Percentiles rank a stretch among this genome's conserved stretches.
Evolutionary conservation across 2,888 invertebrate species (phyloP).

Genomic region (Amphipyra berbera): DNA sequence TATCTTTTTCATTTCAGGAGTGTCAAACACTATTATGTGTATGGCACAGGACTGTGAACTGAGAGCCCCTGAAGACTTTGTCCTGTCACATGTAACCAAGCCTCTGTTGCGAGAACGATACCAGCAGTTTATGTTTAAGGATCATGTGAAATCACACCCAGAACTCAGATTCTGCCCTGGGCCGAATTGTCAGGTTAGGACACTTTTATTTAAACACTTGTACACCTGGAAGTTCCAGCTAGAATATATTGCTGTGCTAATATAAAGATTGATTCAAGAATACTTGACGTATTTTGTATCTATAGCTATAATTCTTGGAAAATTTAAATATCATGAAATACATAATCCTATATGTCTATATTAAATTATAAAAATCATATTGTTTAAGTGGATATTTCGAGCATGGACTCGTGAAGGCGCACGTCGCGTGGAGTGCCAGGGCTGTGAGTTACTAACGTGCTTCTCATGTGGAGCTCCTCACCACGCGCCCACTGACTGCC

Average conservation of each 20-base stretch:
- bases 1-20: conserved; percentile 82
- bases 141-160: conserved; percentile 98
- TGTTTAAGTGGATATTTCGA: conserved; percentile 92
- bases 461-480: conserved; percentile 99
- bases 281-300: no score
- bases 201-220: not conserved
- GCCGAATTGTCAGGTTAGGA: conserved; percentile 95
- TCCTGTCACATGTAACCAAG: conserved; percentile 95
- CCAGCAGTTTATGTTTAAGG: conserved; percentile 98
- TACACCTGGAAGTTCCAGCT: no score
- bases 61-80: conserved; percentile 98
- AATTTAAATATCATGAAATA: no score
- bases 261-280: no score
- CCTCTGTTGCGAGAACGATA: conserved; percentile 97
- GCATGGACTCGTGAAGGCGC: conserved; percentile 95
- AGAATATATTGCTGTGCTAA: no score
- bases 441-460: conserved; percentile 97
- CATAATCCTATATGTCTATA: no score
- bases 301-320: no score
- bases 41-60: conserved; percentile 99
- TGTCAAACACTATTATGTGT: conserved; percentile 96
- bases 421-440: conserved; percentile 94
- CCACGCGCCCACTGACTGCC: conserved; percentile 99
- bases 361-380: not conserved
- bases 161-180: conserved; percentile 98